Evolutionary conservation across 2,888 invertebrate genomes (phyloP).

Genomic region (Ariolimax columbianus): DNA sequence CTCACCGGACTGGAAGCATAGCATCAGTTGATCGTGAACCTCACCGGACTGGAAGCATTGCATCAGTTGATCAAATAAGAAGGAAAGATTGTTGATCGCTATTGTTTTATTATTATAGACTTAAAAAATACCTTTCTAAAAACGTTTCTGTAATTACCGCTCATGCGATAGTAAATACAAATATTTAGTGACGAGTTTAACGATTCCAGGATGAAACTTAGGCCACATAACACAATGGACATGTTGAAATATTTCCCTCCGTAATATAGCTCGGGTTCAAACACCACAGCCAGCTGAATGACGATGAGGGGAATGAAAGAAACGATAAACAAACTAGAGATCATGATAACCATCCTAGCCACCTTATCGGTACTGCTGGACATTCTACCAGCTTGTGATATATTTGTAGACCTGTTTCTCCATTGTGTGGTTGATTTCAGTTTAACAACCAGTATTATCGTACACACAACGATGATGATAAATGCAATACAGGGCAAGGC

Average conservation of each 20-base stretch:
- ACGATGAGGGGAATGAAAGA: neutral
- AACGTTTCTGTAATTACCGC: neutral
- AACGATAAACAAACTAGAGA: neutral
- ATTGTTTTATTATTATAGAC: too few species aligned
- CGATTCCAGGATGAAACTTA: neutral
- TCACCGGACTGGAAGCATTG: too few species aligned
- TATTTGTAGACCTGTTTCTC: neutral
- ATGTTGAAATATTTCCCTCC: neutral
- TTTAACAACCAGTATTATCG: neutral
- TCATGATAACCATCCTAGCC: conserved; percentile 24
- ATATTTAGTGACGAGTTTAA: conserved; percentile 8
- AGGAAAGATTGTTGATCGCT: too few species aligned
- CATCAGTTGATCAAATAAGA: too few species aligned
- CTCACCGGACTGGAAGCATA: too few species aligned
- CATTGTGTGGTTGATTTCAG: neutral
- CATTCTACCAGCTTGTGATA: neutral
- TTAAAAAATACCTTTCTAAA: too few species aligned
- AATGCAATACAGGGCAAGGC: neutral
- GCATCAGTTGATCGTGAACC: too few species aligned
- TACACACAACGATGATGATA: neutral
- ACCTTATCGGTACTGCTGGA: conserved; percentile 9
- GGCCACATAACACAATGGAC: neutral
- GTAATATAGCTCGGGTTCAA: neutral
- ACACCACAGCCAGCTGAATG: neutral
- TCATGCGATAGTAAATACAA: conserved; percentile 25